Conservation (phyloP, 2,888 invertebrate genomes). For the Argyresthia goedartella region DNA sequence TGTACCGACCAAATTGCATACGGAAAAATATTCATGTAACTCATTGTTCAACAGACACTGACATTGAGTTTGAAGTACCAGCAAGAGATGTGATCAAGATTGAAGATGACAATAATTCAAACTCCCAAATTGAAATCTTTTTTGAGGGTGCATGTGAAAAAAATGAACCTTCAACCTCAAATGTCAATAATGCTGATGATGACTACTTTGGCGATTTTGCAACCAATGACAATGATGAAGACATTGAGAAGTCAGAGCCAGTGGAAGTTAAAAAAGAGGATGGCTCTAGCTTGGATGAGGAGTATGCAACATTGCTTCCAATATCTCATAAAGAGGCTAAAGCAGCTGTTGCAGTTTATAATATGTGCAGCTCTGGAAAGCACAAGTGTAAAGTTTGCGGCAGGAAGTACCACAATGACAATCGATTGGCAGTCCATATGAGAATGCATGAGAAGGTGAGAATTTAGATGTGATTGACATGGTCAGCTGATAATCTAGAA, state of each 20-base stretch:
- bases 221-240: slow-evolving; percentile 9
- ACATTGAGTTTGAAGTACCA: slow-evolving; percentile 22
- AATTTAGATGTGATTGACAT: too few species aligned
- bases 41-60: slow-evolving; percentile 28
- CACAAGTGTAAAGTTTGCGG: slow-evolving; percentile 35
- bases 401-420: slow-evolving; percentile 34
- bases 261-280: slow-evolving; percentile 24
- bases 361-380: slow-evolving; percentile 34
- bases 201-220: slow-evolving; percentile 16
- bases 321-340: slow-evolving; percentile 44
- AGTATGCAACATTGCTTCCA: slow-evolving; percentile 46
- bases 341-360: slow-evolving; percentile 43
- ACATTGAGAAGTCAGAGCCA: slow-evolving; percentile 14
- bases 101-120: slow-evolving; percentile 12
- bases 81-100: slow-evolving; percentile 10
- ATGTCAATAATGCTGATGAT: slow-evolving; percentile 18
- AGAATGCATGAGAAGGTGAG: slow-evolving; percentile 55
- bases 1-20: slow-evolving; percentile 22
- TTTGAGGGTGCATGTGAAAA: background rate
- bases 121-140: background rate
- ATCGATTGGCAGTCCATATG: slow-evolving; percentile 32
- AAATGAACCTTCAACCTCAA: background rate
- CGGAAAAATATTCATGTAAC: slow-evolving; percentile 26
- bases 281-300: slow-evolving; percentile 38
- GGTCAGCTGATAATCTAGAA: too few species aligned